Conservation (phyloP, 2,797 vertebrate genomes). For the Manis javanica region DNA sequence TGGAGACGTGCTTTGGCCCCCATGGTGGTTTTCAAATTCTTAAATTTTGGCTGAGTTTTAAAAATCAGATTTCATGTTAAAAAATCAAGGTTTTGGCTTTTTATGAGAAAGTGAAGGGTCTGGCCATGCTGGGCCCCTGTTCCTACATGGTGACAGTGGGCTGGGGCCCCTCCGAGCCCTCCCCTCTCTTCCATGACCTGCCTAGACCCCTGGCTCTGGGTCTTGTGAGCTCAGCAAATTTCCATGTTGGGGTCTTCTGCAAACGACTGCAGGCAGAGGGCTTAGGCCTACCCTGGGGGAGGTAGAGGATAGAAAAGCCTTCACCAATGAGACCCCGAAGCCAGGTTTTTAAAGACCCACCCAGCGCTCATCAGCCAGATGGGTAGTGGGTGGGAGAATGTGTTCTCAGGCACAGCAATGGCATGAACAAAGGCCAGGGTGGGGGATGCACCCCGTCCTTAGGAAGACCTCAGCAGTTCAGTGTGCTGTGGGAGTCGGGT, state of each 20-base stretch:
- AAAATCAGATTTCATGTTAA: background rate
- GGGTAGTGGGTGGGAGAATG: background rate
- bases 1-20: background rate
- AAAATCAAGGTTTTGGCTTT: background rate
- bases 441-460: accelerated
- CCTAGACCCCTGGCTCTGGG: background rate
- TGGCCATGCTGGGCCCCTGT: no score
- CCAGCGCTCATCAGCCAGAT: background rate
- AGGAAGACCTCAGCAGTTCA: background rate
- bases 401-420: background rate
- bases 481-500: background rate
- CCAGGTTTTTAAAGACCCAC: background rate
- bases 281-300: background rate
- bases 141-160: accelerated
- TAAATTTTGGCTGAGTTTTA: background rate
- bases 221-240: accelerated
- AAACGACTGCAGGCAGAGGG: background rate
- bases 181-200: background rate
- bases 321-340: background rate
- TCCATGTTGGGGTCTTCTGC: accelerated
- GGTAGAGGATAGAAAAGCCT: background rate
- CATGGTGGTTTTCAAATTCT: background rate
- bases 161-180: background rate
- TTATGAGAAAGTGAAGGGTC: background rate
- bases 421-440: background rate